Evolutionary conservation across 2,888 invertebrate genomes (phyloP).

Genomic region (Amiota mariae): DNA sequence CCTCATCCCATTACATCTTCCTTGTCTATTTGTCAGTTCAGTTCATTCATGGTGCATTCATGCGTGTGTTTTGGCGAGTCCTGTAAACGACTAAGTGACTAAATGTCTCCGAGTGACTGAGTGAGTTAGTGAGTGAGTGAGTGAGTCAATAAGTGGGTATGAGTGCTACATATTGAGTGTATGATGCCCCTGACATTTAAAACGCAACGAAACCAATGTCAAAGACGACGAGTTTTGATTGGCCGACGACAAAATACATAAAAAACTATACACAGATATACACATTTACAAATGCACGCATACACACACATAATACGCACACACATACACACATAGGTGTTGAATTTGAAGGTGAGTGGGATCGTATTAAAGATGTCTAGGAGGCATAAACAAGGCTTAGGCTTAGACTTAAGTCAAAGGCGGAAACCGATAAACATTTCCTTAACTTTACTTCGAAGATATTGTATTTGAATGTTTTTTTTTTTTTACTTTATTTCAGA

Average conservation of each 20-base stretch:
- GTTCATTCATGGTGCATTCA: conserved; percentile 36
- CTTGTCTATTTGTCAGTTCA: too few species aligned
- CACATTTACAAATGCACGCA: not conserved
- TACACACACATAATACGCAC: not conserved
- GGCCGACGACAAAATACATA: conserved; percentile 3
- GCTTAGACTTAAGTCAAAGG: too few species aligned
- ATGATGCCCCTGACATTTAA: conserved; percentile 62
- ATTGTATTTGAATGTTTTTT: too few species aligned
- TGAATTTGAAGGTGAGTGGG: too few species aligned
- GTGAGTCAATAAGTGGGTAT: conserved; percentile 31
- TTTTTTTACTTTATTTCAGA: too few species aligned
- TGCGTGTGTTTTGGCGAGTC: not conserved
- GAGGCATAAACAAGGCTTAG: too few species aligned
- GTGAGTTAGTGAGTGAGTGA: conserved; percentile 20
- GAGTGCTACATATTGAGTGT: conserved; percentile 43
- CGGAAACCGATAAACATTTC: too few species aligned
- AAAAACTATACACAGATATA: not conserved
- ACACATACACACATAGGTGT: not conserved
- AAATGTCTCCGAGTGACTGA: conserved; percentile 20
- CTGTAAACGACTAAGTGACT: too few species aligned
- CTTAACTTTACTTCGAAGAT: too few species aligned
- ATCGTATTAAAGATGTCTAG: too few species aligned
- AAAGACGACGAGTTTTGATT: conserved; percentile 30
- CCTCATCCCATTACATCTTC: not conserved
- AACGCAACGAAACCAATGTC: conserved; percentile 37